Percentiles rank a stretch among this genome's conserved stretches.
Evolutionary conservation across 2,888 invertebrate genomes (phyloP).

Genomic region (Brachynemurus nebulosus): DNA sequence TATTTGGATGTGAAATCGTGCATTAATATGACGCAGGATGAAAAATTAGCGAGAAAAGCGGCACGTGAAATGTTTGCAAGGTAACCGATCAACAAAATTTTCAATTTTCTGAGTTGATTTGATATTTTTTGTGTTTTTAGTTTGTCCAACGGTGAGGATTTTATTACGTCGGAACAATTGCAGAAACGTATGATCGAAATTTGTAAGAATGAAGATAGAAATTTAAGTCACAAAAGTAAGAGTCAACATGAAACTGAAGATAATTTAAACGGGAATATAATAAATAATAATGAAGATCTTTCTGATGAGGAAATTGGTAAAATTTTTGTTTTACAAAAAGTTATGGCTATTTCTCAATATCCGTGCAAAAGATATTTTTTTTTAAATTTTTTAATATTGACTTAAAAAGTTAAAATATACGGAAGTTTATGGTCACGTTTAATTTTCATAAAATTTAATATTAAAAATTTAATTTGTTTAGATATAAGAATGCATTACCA

Average conservation of each 20-base stretch:
- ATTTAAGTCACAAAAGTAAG: slow-evolving; percentile 7
- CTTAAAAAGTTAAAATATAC: no score
- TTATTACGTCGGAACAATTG: slow-evolving; percentile 71
- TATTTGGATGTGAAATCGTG: slow-evolving; percentile 62
- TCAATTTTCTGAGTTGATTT: neutral
- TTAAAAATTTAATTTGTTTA: no score
- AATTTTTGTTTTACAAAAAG: neutral
- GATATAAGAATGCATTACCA: no score
- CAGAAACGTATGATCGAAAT: slow-evolving; percentile 60
- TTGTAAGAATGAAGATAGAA: slow-evolving; percentile 28
- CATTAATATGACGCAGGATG: slow-evolving; percentile 69
- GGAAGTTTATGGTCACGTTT: no score
- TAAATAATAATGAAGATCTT: slow-evolving; percentile 24
- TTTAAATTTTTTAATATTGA: no score
- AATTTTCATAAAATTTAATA: no score
- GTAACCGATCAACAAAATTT: slow-evolving; percentile 28
- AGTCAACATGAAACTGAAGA: slow-evolving; percentile 16
- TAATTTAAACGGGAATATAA: slow-evolving; percentile 23
- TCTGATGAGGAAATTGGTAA: slow-evolving; percentile 3
- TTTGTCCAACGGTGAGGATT: slow-evolving; percentile 73
- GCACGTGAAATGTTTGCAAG: slow-evolving; percentile 78
- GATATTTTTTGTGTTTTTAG: slow-evolving; percentile 29
- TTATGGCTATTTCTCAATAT: no score
- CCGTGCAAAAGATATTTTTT: no score
- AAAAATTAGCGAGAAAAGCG: slow-evolving; percentile 76